A percentile compares a stretch with the other conserved stretches of the same genome.
Conservation (phyloP, 37 sponge, comb jelly and placozoan species). For the Agelas oroides region DNA sequence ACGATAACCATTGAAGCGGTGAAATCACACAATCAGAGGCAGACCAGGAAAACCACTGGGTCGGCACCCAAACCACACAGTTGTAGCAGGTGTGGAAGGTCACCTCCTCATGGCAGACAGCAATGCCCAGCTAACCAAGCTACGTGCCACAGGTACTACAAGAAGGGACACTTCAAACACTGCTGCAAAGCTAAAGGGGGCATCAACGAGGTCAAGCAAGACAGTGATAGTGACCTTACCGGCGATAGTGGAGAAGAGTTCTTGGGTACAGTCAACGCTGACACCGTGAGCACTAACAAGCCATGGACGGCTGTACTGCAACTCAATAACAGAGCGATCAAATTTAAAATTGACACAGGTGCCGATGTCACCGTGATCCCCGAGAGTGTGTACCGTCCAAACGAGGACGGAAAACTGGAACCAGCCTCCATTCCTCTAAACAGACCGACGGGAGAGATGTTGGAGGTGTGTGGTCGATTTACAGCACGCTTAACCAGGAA, state of each 20-base stretch:
- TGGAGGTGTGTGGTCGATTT: slow-evolving; percentile 21
- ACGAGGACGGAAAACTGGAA: neutral
- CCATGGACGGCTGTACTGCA: neutral
- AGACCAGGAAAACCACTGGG: too few relatives aligned
- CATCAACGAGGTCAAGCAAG: neutral
- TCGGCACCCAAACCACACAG: too few relatives aligned
- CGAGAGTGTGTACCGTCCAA: neutral
- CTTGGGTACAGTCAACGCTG: slow-evolving; percentile 11
- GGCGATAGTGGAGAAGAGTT: neutral
- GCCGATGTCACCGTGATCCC: slow-evolving; percentile 34
- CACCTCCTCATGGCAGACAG: slow-evolving; percentile 1
- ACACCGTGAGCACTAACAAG: too few relatives aligned
- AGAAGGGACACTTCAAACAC: neutral
- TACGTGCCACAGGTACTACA: slow-evolving; percentile 3
- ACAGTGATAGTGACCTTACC: neutral
- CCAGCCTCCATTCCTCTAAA: slow-evolving; percentile 4
- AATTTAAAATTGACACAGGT: slow-evolving; percentile 25
- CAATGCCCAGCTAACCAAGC: slow-evolving; percentile 37
- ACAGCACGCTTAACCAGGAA: neutral
- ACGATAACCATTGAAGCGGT: too few relatives aligned
- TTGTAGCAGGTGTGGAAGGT: slow-evolving; percentile 23
- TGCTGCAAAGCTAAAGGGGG: neutral
- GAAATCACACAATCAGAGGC: too few relatives aligned
- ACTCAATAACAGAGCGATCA: neutral
- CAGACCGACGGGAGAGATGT: neutral